A percentile compares a stretch with the other conserved stretches of the same genome.
Evolutionary conservation across 2,888 invertebrate species (phyloP).

Genomic region (Heteropelma amictum): DNA sequence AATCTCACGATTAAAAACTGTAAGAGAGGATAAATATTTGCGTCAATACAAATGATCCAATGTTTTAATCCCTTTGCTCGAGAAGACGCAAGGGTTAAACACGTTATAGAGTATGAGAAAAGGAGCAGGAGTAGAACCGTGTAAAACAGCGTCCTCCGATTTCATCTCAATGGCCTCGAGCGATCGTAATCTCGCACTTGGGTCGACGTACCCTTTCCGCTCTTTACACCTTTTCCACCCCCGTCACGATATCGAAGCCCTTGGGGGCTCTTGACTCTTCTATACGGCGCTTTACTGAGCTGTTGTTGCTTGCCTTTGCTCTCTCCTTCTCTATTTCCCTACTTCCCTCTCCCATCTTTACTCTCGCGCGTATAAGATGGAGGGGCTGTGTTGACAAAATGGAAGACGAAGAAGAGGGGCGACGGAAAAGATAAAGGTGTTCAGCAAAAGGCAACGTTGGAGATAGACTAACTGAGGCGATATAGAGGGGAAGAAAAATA

Average conservation of each 20-base stretch:
- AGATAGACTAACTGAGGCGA: constrained; percentile 21
- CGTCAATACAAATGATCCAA: constrained; percentile 23
- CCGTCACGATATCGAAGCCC: constrained; percentile 30
- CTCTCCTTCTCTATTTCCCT: constrained; percentile 12
- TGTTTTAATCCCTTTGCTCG: constrained; percentile 35
- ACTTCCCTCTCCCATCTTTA: background rate
- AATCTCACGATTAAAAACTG: too few relatives aligned
- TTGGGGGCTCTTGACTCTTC: constrained; percentile 32
- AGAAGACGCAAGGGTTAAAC: constrained; percentile 24
- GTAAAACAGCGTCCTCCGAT: constrained; percentile 47
- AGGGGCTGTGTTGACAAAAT: constrained; percentile 19
- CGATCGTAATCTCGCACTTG: constrained; percentile 47
- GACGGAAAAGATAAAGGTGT: too few relatives aligned
- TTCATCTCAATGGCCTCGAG: constrained; percentile 53
- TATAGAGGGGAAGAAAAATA: constrained; percentile 9
- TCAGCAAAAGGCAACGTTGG: constrained; percentile 18
- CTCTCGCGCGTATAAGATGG: constrained; percentile 20
- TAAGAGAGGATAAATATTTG: background rate
- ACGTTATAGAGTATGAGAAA: constrained; percentile 5
- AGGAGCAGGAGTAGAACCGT: constrained; percentile 1
- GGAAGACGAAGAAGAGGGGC: background rate
- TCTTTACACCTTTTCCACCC: background rate
- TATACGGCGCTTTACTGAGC: constrained; percentile 14
- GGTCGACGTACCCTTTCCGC: constrained; percentile 37
- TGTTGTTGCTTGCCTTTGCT: constrained; percentile 21